Conservation (phyloP, 2,113 vertebrate genomes). For the Andinoacara biseriatus region DNA sequence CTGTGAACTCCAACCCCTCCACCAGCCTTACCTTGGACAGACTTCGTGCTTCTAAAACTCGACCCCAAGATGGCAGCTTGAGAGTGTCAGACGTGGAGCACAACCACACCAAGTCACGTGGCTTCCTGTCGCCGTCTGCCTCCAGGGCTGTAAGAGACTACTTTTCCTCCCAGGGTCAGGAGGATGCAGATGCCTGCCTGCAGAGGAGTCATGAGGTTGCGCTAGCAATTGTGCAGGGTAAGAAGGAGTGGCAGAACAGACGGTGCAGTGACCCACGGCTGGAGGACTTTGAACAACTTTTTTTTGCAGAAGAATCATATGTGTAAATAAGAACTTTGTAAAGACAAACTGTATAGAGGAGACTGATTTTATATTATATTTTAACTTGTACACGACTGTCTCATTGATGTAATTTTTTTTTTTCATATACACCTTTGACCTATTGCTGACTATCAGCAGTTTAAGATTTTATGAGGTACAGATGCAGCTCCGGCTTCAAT, state of each 20-base stretch:
- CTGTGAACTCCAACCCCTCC: background rate
- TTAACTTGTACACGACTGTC: constrained; percentile 3
- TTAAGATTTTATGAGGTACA: constrained; percentile 25
- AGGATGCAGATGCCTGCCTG: constrained; percentile 66
- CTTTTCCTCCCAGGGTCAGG: constrained; percentile 65
- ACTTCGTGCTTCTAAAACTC: background rate
- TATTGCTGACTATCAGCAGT: constrained; percentile 12
- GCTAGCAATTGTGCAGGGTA: constrained; percentile 71
- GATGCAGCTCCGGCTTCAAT: constrained; percentile 1
- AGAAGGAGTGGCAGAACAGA: constrained; percentile 79
- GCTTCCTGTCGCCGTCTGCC: constrained; percentile 72
- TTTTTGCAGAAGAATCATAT: constrained; percentile 84
- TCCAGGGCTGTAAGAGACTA: constrained; percentile 63
- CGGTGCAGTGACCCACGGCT: constrained; percentile 80
- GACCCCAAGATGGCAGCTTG: constrained; percentile 28
- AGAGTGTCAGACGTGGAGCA: constrained; percentile 51
- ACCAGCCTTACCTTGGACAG: constrained; percentile 46
- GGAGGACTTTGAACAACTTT: constrained; percentile 84
- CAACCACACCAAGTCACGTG: constrained; percentile 15
- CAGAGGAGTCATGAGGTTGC: constrained; percentile 73
- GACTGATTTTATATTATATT: constrained; percentile 16
- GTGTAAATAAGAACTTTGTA: constrained; percentile 56
- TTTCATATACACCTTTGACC: background rate
- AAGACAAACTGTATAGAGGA: constrained; percentile 7
- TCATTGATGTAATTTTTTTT: constrained; percentile 10